A percentile compares a stretch with the other conserved stretches of the same genome.
phyloP scores from a whole-genome alignment of 2,113 vertebrate genomes.

The Hemiscyllium ocellatum region DNA sequence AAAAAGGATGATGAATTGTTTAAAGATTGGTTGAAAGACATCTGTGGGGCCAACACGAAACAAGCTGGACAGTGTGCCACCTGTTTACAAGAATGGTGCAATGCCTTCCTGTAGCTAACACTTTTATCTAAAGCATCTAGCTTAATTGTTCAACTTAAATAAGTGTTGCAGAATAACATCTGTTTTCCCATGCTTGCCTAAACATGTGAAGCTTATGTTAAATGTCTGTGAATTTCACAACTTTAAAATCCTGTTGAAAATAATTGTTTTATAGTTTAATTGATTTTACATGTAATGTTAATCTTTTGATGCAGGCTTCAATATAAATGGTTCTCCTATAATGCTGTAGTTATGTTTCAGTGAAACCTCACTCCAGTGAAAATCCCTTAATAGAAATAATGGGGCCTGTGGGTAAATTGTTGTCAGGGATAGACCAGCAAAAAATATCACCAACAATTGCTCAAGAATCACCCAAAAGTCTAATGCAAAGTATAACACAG shows the following conservation, averaged over 20 bases:
- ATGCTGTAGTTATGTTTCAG: too few relatives aligned
- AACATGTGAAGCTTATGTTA: neutral
- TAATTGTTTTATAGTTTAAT: constrained; percentile 12
- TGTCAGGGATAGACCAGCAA: too few relatives aligned
- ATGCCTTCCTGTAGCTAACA: constrained; percentile 53
- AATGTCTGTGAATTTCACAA: neutral
- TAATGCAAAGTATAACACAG: too few relatives aligned
- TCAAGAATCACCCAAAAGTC: too few relatives aligned
- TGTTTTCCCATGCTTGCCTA: neutral
- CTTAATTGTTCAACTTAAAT: neutral
- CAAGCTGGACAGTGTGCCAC: constrained; percentile 53
- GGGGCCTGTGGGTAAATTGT: too few relatives aligned
- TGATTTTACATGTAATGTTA: neutral
- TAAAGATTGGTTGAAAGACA: constrained; percentile 57
- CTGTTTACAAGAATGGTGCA: constrained; percentile 57
- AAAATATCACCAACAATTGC: too few relatives aligned
- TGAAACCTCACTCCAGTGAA: too few relatives aligned
- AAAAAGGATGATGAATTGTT: constrained; percentile 55
- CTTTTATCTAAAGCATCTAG: neutral
- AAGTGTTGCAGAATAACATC: neutral
- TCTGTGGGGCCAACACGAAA: constrained; percentile 47
- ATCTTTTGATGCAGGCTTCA: neutral
- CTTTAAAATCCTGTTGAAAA: neutral
- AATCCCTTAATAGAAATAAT: too few relatives aligned
- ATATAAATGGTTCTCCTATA: too few relatives aligned